Conservation (phyloP, 2,888 invertebrate genomes). For the Drosophila flavopinicola region DNA sequence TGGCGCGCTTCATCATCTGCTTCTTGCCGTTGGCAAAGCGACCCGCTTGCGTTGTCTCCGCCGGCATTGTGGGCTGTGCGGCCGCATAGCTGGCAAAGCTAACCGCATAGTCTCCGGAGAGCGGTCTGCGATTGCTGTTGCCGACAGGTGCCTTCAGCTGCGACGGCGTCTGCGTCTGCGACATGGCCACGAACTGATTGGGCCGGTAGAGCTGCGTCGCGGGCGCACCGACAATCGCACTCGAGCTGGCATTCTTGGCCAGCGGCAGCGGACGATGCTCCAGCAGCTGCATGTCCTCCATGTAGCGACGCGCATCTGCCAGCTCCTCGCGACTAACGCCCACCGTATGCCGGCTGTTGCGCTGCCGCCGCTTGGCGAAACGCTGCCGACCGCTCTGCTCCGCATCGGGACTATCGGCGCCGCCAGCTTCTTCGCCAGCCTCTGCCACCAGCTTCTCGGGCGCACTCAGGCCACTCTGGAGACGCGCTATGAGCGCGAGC, state of each 20-base stretch:
- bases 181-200: conserved; percentile 81
- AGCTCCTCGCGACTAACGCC: conserved; percentile 93
- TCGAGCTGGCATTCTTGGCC: conserved; percentile 85
- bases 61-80: conserved; percentile 18
- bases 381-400: conserved; percentile 84
- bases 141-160: conserved; percentile 4
- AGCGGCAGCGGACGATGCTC: conserved; percentile 71
- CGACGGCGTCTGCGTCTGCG: conserved; percentile 8
- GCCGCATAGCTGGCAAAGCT: conserved; percentile 69
- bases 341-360: conserved; percentile 91
- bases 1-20: conserved; percentile 93
- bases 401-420: conserved; percentile 33
- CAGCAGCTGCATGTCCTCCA: conserved; percentile 87
- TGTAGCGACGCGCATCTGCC: conserved; percentile 90
- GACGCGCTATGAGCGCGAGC: conserved; percentile 88
- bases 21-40: conserved; percentile 86
- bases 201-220: conserved; percentile 77
- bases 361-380: conserved; percentile 86
- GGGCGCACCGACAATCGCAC: conserved; percentile 77
- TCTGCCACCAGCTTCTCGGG: conserved; percentile 71
- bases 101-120: conserved; percentile 79
- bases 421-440: neutral
- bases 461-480: conserved; percentile 86
- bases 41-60: conserved; percentile 77
- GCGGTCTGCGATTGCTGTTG: conserved; percentile 56